Conservation (phyloP, 35 echinoderm and acorn worm species). For the Patiria miniata region DNA sequence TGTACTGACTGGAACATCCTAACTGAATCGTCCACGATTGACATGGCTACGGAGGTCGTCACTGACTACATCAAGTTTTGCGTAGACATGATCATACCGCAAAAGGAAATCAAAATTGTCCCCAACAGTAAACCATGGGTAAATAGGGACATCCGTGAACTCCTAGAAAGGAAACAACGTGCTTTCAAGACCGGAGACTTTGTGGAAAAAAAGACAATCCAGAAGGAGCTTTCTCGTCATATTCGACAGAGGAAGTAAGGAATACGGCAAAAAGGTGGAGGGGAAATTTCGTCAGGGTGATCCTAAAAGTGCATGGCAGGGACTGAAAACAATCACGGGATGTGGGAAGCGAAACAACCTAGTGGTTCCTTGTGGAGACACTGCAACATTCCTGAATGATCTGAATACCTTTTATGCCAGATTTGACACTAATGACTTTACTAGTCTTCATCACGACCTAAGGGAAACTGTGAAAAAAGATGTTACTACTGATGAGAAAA, state of each 20-base stretch:
- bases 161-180: background rate
- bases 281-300: background rate
- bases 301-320: background rate
- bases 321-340: background rate
- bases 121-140: background rate
- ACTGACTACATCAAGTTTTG: too few relatives aligned
- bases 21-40: background rate
- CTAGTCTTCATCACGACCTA: slow-evolving; percentile 17
- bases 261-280: background rate
- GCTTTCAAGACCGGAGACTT: background rate
- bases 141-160: background rate
- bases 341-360: background rate
- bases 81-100: background rate
- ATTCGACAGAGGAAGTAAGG: background rate
- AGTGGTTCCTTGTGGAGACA: background rate
- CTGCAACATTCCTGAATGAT: slow-evolving; percentile 34
- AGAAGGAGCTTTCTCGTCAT: background rate
- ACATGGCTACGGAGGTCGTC: background rate
- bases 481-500: slow-evolving; percentile 19
- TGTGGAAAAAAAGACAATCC: background rate
- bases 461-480: background rate
- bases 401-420: slow-evolving; percentile 41
- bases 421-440: slow-evolving; percentile 34
- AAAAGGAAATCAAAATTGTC: background rate
- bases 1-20: background rate